Evolutionary conservation across 2,113 vertebrate genomes (phyloP), one percentile per base, ranked within the genome.

Genomic region (Tychaedon coryphoeus): DNA sequence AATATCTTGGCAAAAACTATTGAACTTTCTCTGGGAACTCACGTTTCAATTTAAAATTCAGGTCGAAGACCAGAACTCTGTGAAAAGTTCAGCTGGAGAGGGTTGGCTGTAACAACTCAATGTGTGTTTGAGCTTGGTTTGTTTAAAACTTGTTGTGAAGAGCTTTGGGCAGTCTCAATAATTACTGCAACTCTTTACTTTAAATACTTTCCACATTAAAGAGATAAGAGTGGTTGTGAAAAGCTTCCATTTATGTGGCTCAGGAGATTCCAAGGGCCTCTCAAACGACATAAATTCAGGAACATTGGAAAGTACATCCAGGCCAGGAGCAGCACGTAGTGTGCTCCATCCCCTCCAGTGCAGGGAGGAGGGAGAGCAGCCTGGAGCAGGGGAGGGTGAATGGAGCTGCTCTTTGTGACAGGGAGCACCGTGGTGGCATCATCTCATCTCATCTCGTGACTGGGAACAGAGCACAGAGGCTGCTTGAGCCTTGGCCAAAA

Each of bases 291-390:
- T 14, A 58, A 91, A 40, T 67, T 26, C 8, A 34, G 70, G 86
- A 80, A 81, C 67, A n/a, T 8, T 65, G 76, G 60, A 83, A 80
- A 96, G 88, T 71, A 83, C 91, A 86, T 24, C 31, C 60, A 80
- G 83, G 73, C 31, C 69, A 54, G 13, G 8, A 78, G 50, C 91
- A 38, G 86, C 96, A 94, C 88, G 86, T 96, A 92, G 82, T 26
- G 33, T 61, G 57, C 62, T 67, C 34, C 74, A 47, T 69, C 45
- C 54, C 14, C 70, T 73, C 36, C 61, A 51, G 69, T 0, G 24
- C 14, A 29, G 75, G 76, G 74, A 38, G 70, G 62, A 47, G 83
- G 50, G 36, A 29, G 36, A 34, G 42, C 19, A 54, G 88, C 70
- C 72, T 81, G 73, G 70, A 69, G 60, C 47, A 13, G 60, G 16